Evolutionary conservation across 92 coral and sea anemone species (phyloP).

Genomic region (Micromussa lordhowensis): DNA sequence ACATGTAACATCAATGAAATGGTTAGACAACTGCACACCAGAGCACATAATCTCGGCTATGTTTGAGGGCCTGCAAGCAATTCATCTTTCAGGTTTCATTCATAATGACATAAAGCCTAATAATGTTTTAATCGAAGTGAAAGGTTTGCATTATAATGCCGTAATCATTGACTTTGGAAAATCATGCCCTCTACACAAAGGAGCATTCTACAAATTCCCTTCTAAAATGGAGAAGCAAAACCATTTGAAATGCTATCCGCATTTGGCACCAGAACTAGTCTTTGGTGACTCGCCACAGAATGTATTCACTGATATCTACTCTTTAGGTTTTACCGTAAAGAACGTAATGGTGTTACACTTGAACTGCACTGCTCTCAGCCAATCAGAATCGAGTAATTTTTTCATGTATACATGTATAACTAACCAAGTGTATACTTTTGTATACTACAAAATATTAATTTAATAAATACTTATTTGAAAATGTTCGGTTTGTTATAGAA

Average conservation of each 20-base stretch:
- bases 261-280: slow-evolving; percentile 45
- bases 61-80: no score
- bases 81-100: no score
- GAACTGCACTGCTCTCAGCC: no score
- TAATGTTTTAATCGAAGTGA: slow-evolving; percentile 18
- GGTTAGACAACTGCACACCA: not conserved
- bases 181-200: slow-evolving; percentile 14
- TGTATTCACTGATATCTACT: slow-evolving; percentile 36
- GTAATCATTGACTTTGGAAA: slow-evolving; percentile 44
- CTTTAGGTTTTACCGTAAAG: slow-evolving; percentile 22
- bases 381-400: no score
- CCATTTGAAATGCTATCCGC: not conserved
- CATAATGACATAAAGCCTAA: slow-evolving; percentile 4
- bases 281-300: slow-evolving; percentile 27
- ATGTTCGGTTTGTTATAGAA: no score
- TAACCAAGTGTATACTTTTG: no score
- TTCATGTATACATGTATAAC: no score
- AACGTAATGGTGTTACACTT: no score
- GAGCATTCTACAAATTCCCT: slow-evolving; percentile 18
- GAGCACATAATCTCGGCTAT: slow-evolving; percentile 19
- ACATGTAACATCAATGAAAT: not conserved
- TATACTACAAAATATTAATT: not conserved
- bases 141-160: slow-evolving; percentile 29
- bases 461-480: no score
- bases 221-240: slow-evolving; percentile 19